Evolutionary conservation across 2,113 vertebrate genomes (phyloP), one percentile per base, ranked within the genome.

Genomic region (Martes martes): DNA sequence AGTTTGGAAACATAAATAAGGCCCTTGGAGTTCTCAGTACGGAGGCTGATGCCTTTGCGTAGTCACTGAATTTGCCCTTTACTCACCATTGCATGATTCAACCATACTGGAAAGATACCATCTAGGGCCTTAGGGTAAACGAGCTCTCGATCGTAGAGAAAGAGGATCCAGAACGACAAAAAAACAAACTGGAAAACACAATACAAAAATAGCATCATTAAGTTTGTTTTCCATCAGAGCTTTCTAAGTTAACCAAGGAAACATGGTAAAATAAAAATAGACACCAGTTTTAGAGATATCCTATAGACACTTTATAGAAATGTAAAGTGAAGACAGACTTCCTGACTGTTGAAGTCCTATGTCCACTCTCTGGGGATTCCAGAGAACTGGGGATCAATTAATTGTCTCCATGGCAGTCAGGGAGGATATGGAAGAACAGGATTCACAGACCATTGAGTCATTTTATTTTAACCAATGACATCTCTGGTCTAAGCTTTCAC

Each of bases 11-110:
- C 73, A 3, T 0, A 79, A 83, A 95, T 81, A 96, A 82, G 16
- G 74, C 86, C 31, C 1, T 50, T 52, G 80, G 65, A 78, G 80
- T 52, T 79, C 24, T 6, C 0, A 0, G 26, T 91, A 74, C 63
- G 88, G 91, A 88, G 47, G 50, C 21, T 15, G 63, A 89, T 85
- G 71, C 19, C 50, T 93, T 97, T 89, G 36, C 67, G 11, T 59
- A 93, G 50, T 94, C 91, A 57, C 80, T 89, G 71, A n/a, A 26
- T 26, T 13, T 61, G 50, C 96, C 96, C 96, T 47, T 90, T 95
- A 99, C 99, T 98, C 96, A 99, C 99, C 99, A 99, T 98, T 23
- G 99, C 99, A 0, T 99, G 99, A 95, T 99, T 99, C 78, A 99
- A 63, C 99, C 99, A 99, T 1, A 52, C 76, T 0, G 99, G 99